phyloP scores from a whole-genome alignment of 2,888 invertebrate species.

The Escarpia spicata region DNA sequence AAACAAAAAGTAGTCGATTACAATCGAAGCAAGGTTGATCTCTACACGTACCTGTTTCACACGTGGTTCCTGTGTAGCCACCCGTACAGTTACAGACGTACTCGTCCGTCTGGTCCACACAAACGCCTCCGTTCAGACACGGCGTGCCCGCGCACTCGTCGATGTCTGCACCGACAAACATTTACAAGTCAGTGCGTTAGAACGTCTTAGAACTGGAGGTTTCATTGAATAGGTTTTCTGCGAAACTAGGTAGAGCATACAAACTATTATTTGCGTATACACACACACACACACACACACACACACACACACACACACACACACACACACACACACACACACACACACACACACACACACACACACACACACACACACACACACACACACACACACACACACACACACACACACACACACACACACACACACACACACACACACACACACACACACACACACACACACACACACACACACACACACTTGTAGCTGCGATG shows the following conservation, averaged over 20 bases:
- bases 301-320: no score
- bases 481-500: no score
- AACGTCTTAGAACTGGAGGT: neutral
- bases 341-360: no score
- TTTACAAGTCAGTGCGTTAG: neutral
- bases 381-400: no score
- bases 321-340: no score
- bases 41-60: neutral
- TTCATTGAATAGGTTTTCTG: neutral
- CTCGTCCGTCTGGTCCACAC: neutral
- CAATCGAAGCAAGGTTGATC: neutral
- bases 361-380: no score
- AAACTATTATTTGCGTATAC: neutral
- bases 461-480: no score
- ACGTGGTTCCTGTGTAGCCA: neutral
- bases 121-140: neutral
- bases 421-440: no score
- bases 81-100: neutral
- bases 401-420: no score
- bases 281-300: neutral
- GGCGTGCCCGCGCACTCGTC: neutral
- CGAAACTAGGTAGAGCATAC: neutral
- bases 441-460: no score
- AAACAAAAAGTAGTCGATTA: no score
- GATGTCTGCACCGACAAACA: neutral